Evolutionary conservation across 2,113 vertebrate genomes (phyloP), one percentile per base, ranked within the genome.

Genomic region (Gobiocypris rarus): DNA sequence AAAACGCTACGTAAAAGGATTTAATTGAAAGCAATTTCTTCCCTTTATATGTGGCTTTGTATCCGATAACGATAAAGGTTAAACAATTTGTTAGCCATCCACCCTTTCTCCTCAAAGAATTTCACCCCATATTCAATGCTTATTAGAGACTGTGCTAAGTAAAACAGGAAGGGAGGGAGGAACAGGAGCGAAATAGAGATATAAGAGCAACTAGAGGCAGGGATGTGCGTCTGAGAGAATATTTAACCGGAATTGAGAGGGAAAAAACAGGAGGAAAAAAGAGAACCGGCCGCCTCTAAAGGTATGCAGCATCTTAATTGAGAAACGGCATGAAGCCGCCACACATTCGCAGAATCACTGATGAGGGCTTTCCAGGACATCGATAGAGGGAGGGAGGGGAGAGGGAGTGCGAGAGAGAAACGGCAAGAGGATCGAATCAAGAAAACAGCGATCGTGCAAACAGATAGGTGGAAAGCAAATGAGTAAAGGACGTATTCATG

Each of bases 301-400:
- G 77, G 87, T 87, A 85, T 86, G 86, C 79, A 82, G 43, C 74
- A 65, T 85, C 83, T 78, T 84, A 86, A 89, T 78, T 84, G 85
- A 89, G 87, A 87, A 84, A 85, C 26, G 43, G 67, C 83, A 75
- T 79, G 82, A 90, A 59, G 34, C 75, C 14, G n/a, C 43, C 84
- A 86, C 81, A 85, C 86, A 83, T 85, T 81, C 71, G 19, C 86
- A 75, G 88, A 91, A 88, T 89, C 52, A 88, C 83, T 87, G 86
- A 86, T 89, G 86, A 89, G 73, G 41, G 73, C 73, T 76, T 76
- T 84, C 74, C 59, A 74, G 54, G 83, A 81, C 71, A 50, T 65
- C 69, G 14, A 50, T 61, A 65, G 48, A 31, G 24, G 84, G 15
- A n/a, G 31, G 83, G 56, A 63, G 71, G 19, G 8, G 59, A 61